Evolutionary conservation across 37 sponge, comb jelly and placozoan species (phyloP), one percentile per base, ranked within the genome.

Genomic region (Eunapius fragilis): DNA sequence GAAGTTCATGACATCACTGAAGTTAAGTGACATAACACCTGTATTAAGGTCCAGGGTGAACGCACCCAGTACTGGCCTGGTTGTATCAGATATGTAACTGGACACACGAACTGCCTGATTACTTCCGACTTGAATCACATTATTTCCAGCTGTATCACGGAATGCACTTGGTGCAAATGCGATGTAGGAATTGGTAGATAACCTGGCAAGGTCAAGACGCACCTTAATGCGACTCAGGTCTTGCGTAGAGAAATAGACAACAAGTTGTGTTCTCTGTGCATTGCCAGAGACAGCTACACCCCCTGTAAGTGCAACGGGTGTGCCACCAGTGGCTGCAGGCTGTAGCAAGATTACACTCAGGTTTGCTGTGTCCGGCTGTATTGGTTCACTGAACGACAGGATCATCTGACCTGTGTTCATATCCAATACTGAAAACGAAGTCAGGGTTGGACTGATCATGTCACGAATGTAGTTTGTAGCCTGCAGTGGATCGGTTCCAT

Each of bases 1-100:
- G 17, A 89, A 48, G 75, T 94, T 81, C 27, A 97, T 88, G 25
- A 89, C 91, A 89, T 97, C 97, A 88, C 88, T 77, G 74, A 97
- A 97, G 27, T 75, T 87, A 31, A 97, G 85, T 0, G 81, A 50
- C 0, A 97, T 49, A 25, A 50, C 35, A 10, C 94, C 96, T 2
- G 23, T 45, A 69, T 86, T 69, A 31, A 95, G 24, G 70, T 96
- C 91, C 71, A 96, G 75, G 31, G 73, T 68, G 49, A 76, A 96
- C 23, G 26, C 68, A 23, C 70, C 30, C 47, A 96, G 77, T 13
- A 69, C 49, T 78, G 94, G 91, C 13, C 83, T 47, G 2, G 91
- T 93, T 0, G n/a, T 28, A 50, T 93, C 96, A 10, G 45, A 9
- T n/a, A 49, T 84, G 50, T 87, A 96, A 7, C 33, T 26, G 5